Conservation (phyloP, 2,113 vertebrate species). For the Meleagris gallopavo region DNA sequence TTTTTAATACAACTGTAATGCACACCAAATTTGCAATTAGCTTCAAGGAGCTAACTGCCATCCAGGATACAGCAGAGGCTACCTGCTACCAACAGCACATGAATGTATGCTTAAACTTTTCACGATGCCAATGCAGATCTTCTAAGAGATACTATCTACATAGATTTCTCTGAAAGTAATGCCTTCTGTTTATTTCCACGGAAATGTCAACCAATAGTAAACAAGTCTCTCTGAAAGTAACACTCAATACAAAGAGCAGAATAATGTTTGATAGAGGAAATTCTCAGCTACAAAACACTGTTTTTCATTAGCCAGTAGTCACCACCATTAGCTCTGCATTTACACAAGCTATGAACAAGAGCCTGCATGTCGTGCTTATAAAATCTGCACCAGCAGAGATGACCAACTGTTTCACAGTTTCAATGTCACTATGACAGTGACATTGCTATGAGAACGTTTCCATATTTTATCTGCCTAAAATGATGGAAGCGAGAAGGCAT, state of each 20-base stretch:
- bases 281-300: neutral
- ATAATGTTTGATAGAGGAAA: neutral
- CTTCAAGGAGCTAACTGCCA: neutral
- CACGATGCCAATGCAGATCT: neutral
- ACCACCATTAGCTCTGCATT: neutral
- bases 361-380: neutral
- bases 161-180: neutral
- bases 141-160: neutral
- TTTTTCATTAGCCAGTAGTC: neutral
- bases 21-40: neutral
- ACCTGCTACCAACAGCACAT: neutral
- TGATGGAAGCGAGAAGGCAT: neutral
- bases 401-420: neutral
- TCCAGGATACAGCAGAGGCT: neutral
- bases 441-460: neutral
- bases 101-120: neutral
- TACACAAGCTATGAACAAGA: neutral
- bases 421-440: neutral
- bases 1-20: neutral
- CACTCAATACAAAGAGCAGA: neutral
- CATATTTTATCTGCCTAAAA: neutral
- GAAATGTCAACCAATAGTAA: neutral
- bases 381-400: neutral
- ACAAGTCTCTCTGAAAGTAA: neutral
- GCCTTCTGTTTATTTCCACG: neutral